Evolutionary conservation across 2,888 invertebrate genomes (phyloP), one percentile per base, ranked within the genome.

Genomic region (Anodontia alba): DNA sequence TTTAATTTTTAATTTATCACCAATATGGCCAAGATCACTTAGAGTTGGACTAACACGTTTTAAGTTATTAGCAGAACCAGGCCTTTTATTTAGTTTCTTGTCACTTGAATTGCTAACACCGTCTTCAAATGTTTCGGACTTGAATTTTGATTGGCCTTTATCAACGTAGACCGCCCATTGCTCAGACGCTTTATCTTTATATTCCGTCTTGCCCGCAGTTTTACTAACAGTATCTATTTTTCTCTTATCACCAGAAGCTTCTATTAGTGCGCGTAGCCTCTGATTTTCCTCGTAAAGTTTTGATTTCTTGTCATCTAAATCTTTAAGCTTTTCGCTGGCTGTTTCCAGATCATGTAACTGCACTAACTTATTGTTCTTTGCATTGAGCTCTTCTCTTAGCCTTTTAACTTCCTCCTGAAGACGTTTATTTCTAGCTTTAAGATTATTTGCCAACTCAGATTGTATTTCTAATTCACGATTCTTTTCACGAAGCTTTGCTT

Each of bases 251-350:
- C 33, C 62, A 7, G 62, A 8, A 2, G 62, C 5, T 69, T 85
- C 85, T 62, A 85, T 17, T 20, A 80, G 36, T 29, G 78, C 75
- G 29, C 85, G 49, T 15, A 81, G 68, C 17, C 85, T 68, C 54
- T 80, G 80, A 43, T 85, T 85, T 73, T 83, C 85, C 33, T 85
- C 85, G 69, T 81, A 78, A 8, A 85, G 31, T 23, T 80, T 69
- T 23, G 36, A n/a, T 12, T 76, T 57, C 49, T 85, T 83, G 43
- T 66, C 62, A 20, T 70, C 69, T 42, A 80, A 78, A 76, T 83
- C 82, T 72, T 81, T 83, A 29, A 71, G 62, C 42, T 82, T 85
- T 23, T 70, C 66, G 8, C 76, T 57, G 2, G 80, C 73, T 10
- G 67, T 71, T 51, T 85, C 82, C 12, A 85, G 43, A 20, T 74